These are phyloP conservation scores for Erebia ligea DNA, from an alignment of 2,888 invertebrate genomes.

Conservation along the genomic window DNA sequence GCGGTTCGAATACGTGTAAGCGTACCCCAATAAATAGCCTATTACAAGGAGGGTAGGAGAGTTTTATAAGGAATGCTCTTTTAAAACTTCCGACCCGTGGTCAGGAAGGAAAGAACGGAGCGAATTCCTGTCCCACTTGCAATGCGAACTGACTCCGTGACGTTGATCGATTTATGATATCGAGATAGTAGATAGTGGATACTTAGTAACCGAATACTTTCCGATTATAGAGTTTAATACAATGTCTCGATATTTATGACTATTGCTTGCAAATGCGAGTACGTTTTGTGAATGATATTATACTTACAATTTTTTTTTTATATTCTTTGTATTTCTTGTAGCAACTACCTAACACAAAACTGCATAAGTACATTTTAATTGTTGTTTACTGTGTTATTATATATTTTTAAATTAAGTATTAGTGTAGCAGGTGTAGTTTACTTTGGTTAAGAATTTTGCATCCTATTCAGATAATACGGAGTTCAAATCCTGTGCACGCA, in stretches of 20 bases:
- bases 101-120: constrained; percentile 38
- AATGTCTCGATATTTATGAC: constrained; percentile 21
- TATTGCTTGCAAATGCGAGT: constrained; percentile 1
- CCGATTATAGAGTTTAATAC: constrained; percentile 17
- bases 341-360: not conserved
- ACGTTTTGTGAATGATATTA: constrained; percentile 4
- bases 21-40: constrained; percentile 37
- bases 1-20: not conserved
- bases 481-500: too few species aligned
- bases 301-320: not conserved
- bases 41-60: constrained; percentile 35
- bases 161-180: constrained; percentile 33
- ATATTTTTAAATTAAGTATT: too few species aligned
- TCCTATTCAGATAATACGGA: too few species aligned
- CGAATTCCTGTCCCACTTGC: constrained; percentile 32
- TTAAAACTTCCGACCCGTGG: constrained; percentile 37
- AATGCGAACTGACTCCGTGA: constrained; percentile 18
- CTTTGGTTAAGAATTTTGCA: too few species aligned
- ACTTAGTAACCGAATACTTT: constrained; percentile 13
- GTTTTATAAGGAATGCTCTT: constrained; percentile 33
- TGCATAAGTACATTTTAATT: not conserved
- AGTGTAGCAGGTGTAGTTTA: too few species aligned
- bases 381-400: not conserved
- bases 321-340: not conserved
- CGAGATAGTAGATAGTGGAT: not conserved